phyloP scores from a whole-genome alignment of 2,888 invertebrate species.

The Nymphalis polychloros region DNA sequence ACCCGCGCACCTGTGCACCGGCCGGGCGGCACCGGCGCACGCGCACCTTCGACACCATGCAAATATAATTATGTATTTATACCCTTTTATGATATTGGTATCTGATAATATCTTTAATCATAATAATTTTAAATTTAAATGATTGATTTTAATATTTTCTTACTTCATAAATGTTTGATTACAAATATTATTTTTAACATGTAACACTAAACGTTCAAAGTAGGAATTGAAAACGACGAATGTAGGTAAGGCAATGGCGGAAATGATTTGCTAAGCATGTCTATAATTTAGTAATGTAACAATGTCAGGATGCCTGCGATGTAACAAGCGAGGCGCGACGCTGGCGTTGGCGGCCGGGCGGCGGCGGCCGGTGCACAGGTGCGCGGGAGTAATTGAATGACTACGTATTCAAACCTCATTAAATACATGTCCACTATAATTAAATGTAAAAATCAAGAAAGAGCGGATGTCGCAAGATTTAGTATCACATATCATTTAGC shows the following conservation, averaged over 20 bases:
- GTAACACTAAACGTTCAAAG: too few species aligned
- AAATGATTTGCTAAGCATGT: not conserved
- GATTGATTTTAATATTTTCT: too few species aligned
- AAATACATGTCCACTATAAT: constrained; percentile 21
- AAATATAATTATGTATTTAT: not conserved
- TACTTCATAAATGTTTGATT: constrained; percentile 7
- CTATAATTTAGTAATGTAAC: not conserved
- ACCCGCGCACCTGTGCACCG: constrained; percentile 26
- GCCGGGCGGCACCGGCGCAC: constrained; percentile 24
- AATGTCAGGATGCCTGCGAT: not conserved
- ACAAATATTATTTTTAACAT: not conserved
- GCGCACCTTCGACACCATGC: constrained; percentile 8
- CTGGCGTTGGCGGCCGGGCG: not conserved
- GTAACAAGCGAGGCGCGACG: not conserved
- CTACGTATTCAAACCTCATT: not conserved
- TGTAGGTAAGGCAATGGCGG: too few species aligned
- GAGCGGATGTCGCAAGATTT: constrained; percentile 26
- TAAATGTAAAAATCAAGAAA: constrained; percentile 17
- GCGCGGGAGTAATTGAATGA: not conserved
- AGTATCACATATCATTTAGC: constrained; percentile 37
- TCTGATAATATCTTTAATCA: constrained; percentile 5
- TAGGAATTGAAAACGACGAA: too few species aligned
- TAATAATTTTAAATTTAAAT: constrained; percentile 6
- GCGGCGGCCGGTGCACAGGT: too few species aligned
- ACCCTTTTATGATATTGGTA: not conserved